Evolutionary conservation across 2,113 vertebrate genomes (phyloP), one percentile per base, ranked within the genome.

Genomic region (Rhineura floridana): DNA sequence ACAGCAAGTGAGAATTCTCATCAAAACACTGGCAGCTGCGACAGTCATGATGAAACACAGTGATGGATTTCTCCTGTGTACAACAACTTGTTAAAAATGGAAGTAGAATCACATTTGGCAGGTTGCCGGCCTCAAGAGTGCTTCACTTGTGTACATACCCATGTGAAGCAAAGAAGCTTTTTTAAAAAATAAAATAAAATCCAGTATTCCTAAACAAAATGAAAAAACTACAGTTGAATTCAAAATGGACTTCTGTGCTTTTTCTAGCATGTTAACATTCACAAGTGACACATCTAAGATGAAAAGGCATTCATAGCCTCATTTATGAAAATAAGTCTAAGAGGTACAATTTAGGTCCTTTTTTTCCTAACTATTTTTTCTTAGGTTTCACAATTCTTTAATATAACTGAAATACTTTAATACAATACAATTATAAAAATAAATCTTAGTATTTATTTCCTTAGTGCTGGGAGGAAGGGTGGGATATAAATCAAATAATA

Each of bases 1-100:
- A 39, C 50, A 59, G 48, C 30, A 79, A 59, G 79, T 81, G 79
- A 81, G 55, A 81, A 81, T 63, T 81, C 55, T 28, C 79, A 81
- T 62, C 79, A 81, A 63, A 62, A 36, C 39, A 23, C 36, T 63
- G 79, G 63, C 79, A 81, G 36, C 36, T 62, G 55, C 62, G 79
- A 81, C 55, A 81, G 55, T 42, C 79, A 23, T 81, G 79, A 81
- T 81, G 62, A 81, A 62, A 81, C 79, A 81, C 79, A 63, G 55
- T 63, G 79, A 63, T 63, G 36, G 63, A 81, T 81, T 63, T 81
- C 55, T 81, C 55, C n/a, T 63, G 79, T 1, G 15, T 30, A 42
- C 55, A 39, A 63, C 36, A 39, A 81, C 36, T 25, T 81, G 52
- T 62, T 63, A 39, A 42, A 81, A 81, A 25, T 63, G 55, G 42